Evolutionary conservation across 2,113 vertebrate species (phyloP), one percentile per base, ranked within the genome.

Genomic region (Ranitomeya variabilis): DNA sequence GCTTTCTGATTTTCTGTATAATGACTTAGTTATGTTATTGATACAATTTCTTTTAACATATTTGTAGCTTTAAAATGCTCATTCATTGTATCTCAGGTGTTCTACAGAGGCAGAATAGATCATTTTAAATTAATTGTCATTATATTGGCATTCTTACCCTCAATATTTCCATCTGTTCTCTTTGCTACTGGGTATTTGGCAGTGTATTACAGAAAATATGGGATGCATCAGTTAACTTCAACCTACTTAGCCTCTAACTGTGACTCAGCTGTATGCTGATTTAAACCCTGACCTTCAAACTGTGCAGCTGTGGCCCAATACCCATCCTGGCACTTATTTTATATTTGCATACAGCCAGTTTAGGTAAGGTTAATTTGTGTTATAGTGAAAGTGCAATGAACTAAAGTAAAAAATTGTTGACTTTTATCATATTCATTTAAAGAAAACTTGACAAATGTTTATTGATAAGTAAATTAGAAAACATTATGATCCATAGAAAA

Each of bases 151-250:
- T 87, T 87, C 78, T 81, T 67, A 37, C 52, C 10, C 78, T 82
- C 19, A 77, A 71, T 73, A 83, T 77, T 88, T 88, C 87, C 87
- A 88, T 88, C 87, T 88, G 87, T 88, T 88, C 80, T 83, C 69
- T 88, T 83, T 76, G 87, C 87, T 83, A 83, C 78, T 83, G 57
- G 87, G 80, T 54, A 83, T 83, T 88, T 88, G 87, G 87, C 87
- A 88, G 71, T 76, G 87, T 80, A 66, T 76, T 76, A 52, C 77
- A 21, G 67, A 62, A 88, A 83, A 88, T 88, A 88, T 88, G 87
- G 66, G 23, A 88, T 83, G 69, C 87, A 83, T 83, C 80, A 88
- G 54, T 88, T 88, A 88, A 83, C 69, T 37, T 76, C 87, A 88
- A 51, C 80, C 67, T 83, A 88, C 87, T 83, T 88, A 83, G 87